phyloP scores from a whole-genome alignment of 1,140 invertebrate species.

The Drosophila mojavensis region DNA sequence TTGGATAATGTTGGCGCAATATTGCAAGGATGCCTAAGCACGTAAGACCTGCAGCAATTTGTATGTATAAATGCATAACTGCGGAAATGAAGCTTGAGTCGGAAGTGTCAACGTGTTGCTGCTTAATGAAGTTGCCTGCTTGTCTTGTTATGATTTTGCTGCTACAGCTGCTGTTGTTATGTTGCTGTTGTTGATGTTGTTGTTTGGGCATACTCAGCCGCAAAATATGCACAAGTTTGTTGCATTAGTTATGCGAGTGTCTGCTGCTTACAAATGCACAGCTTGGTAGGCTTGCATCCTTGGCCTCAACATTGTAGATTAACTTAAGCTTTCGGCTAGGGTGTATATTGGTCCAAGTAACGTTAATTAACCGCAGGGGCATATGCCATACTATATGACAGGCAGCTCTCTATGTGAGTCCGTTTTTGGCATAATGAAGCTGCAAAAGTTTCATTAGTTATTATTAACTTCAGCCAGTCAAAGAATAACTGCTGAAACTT shows the following conservation, averaged over 20 bases:
- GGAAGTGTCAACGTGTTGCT: slow-evolving; percentile 66
- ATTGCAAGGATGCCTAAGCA: slow-evolving; percentile 24
- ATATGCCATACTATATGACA: background rate
- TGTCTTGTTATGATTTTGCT: slow-evolving; percentile 20
- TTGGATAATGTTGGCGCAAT: background rate
- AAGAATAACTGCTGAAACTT: slow-evolving; percentile 44
- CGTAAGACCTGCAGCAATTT: slow-evolving; percentile 47
- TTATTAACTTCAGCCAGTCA: slow-evolving; percentile 42
- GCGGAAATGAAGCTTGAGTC: slow-evolving; percentile 57
- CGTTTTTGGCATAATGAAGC: slow-evolving; percentile 39
- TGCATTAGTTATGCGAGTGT: slow-evolving; percentile 50
- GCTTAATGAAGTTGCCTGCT: slow-evolving; percentile 57
- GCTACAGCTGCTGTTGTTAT: slow-evolving; percentile 41
- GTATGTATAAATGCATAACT: slow-evolving; percentile 46
- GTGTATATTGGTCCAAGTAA: slow-evolving; percentile 38
- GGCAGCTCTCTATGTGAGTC: background rate
- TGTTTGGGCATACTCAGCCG: slow-evolving; percentile 26
- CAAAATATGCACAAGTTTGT: slow-evolving; percentile 66
- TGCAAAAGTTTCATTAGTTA: slow-evolving; percentile 29
- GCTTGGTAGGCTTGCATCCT: background rate
- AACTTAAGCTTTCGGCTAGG: background rate
- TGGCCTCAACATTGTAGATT: background rate
- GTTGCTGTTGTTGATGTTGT: background rate
- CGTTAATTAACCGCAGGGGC: slow-evolving; percentile 55
- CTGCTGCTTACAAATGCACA: background rate